phyloP scores from a whole-genome alignment of 1,140 invertebrate species.

The Episyrphus balteatus region DNA sequence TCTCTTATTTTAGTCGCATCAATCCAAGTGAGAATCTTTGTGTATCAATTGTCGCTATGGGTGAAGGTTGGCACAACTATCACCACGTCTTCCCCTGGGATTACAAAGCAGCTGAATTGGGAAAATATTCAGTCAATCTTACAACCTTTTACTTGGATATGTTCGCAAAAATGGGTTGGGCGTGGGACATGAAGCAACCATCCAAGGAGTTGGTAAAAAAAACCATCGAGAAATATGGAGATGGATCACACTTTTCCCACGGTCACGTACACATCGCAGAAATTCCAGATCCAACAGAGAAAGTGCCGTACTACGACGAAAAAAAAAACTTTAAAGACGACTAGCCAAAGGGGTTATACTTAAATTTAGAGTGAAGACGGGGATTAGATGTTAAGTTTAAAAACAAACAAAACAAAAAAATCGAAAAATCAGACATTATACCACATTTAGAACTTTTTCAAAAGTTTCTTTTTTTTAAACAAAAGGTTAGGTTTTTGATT shows the following conservation, averaged over 20 bases:
- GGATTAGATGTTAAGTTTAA: no score
- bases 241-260: slow-evolving; percentile 44
- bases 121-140: slow-evolving; percentile 36
- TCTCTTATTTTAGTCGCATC: slow-evolving; percentile 43
- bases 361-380: no score
- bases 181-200: slow-evolving; percentile 61
- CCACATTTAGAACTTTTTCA: no score
- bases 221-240: slow-evolving; percentile 45
- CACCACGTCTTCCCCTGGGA: slow-evolving; percentile 82
- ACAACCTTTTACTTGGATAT: slow-evolving; percentile 56
- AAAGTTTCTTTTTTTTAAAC: no score
- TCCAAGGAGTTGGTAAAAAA: slow-evolving; percentile 44
- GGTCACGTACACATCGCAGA: not conserved
- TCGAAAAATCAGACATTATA: no score
- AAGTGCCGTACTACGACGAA: no score
- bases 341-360: no score
- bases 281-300: no score
- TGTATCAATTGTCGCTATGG: slow-evolving; percentile 47
- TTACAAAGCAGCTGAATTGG: slow-evolving; percentile 56
- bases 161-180: slow-evolving; percentile 65
- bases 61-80: slow-evolving; percentile 85
- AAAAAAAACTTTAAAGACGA: no score
- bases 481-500: no score
- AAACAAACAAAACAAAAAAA: no score
- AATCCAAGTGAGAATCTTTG: slow-evolving; percentile 50